Percentiles rank a stretch among this genome's conserved stretches.
phyloP scores from a whole-genome alignment of 2,888 invertebrate species.

The Mesoligia furuncula region DNA sequence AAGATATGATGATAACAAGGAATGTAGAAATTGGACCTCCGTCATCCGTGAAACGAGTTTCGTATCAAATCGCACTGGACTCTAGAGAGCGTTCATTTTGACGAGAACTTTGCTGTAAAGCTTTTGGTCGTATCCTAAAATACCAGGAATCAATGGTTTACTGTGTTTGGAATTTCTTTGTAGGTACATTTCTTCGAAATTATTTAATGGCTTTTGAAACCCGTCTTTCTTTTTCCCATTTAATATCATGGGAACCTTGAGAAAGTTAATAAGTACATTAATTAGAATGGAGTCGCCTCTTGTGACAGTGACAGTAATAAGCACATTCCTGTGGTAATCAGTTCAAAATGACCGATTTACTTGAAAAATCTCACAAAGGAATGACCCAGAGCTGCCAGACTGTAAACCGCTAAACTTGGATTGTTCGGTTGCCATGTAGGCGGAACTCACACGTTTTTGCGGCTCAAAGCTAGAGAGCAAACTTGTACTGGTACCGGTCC shows the following conservation, averaged over 20 bases:
- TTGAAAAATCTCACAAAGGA: conserved; percentile 17
- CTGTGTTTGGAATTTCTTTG: neutral
- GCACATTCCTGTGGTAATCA: conserved; percentile 5
- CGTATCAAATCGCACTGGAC: conserved; percentile 46
- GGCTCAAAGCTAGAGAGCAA: conserved; percentile 76
- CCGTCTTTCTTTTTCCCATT: neutral
- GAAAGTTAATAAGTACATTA: neutral
- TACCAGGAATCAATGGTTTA: conserved; percentile 10
- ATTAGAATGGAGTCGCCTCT: neutral
- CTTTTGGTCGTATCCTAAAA: conserved; percentile 13
- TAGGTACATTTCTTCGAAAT: neutral
- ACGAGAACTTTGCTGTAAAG: conserved; percentile 26
- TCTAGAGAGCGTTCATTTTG: conserved; percentile 29
- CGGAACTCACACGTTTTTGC: conserved; percentile 86
- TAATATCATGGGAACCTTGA: neutral
- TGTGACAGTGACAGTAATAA: neutral
- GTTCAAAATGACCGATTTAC: conserved; percentile 15
- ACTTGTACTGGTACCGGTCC: conserved; percentile 79
- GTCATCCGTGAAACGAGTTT: conserved; percentile 52
- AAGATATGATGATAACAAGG: conserved; percentile 54
- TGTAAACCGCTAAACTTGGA: conserved; percentile 44
- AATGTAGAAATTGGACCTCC: conserved; percentile 60
- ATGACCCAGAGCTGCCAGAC: conserved; percentile 24
- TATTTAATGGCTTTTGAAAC: neutral
- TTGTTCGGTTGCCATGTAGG: conserved; percentile 70